Percentiles rank a stretch among this genome's conserved stretches.
These are phyloP conservation scores for Ormyrus labotus DNA, from an alignment of 2,888 invertebrate species.

Conservation along the genomic window DNA sequence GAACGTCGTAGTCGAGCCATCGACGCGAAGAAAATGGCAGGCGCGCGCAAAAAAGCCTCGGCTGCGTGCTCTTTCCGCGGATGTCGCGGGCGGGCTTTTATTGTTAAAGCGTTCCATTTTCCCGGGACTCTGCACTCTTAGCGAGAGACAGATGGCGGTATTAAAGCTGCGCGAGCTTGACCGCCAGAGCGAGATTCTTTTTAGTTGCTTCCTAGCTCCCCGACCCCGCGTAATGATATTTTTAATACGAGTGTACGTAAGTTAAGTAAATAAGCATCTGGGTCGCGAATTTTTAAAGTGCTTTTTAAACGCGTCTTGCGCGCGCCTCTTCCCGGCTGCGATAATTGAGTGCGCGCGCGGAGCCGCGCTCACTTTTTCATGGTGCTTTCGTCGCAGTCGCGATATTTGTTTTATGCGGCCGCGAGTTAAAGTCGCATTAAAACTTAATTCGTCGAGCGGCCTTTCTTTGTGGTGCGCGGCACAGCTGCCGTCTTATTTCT, in stretches of 20 bases:
- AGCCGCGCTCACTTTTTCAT: not conserved
- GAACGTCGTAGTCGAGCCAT: conserved; percentile 11
- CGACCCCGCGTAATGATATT: not conserved
- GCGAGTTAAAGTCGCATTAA: not conserved
- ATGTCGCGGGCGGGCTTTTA: conserved; percentile 41
- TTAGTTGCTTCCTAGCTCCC: not conserved
- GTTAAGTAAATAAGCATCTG: conserved; percentile 5
- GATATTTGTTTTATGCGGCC: not conserved
- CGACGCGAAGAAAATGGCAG: conserved; percentile 29
- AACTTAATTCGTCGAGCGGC: not conserved
- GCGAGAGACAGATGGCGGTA: conserved; percentile 33
- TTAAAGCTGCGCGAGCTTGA: conserved; percentile 25
- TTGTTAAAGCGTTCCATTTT: conserved; percentile 42
- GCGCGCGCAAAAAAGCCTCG: not conserved
- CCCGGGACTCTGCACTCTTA: not conserved
- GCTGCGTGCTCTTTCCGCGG: conserved; percentile 21
- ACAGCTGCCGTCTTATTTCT: too few species aligned
- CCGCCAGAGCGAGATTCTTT: not conserved
- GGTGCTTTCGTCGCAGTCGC: not conserved
- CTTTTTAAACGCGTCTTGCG: conserved; percentile 9
- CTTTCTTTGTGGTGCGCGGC: not conserved
- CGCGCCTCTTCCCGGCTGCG: not conserved
- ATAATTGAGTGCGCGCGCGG: conserved; percentile 9
- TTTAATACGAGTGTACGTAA: not conserved
- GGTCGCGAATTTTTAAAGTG: not conserved